Evolutionary conservation across 2,888 invertebrate genomes (phyloP).

Genomic region (Steromphala cineraria): DNA sequence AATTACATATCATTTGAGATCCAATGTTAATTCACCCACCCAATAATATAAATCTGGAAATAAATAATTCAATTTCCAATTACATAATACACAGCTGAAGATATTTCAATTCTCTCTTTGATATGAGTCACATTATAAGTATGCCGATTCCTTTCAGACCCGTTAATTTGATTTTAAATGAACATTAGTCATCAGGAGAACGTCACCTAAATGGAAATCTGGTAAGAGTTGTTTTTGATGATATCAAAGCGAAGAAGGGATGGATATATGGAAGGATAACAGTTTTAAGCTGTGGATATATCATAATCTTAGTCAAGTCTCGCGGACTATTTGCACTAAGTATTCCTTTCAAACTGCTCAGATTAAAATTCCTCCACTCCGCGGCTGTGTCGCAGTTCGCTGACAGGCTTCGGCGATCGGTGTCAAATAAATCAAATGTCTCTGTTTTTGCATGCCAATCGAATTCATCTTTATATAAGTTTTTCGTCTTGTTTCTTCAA

Average conservation of each 20-base stretch:
- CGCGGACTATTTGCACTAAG: neutral
- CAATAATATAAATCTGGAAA: no score
- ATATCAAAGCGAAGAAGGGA: neutral
- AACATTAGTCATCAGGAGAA: neutral
- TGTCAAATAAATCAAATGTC: neutral
- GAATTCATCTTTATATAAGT: neutral
- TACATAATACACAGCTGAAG: neutral
- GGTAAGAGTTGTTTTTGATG: conserved; percentile 7
- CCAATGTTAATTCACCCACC: no score
- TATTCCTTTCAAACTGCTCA: neutral
- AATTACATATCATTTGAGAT: no score
- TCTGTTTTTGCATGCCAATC: neutral
- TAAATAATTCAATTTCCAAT: no score
- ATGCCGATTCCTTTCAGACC: neutral
- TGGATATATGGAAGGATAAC: neutral
- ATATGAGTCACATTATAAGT: neutral
- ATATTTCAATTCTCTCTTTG: neutral
- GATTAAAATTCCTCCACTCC: neutral
- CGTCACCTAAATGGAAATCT: neutral
- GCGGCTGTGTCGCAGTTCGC: neutral
- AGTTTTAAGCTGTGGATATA: neutral
- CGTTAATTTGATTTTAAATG: neutral
- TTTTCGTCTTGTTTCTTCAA: neutral
- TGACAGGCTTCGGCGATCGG: neutral
- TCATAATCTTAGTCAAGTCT: neutral